These are phyloP conservation scores for Pteromalus puparum DNA, from an alignment of 1,140 invertebrate genomes.

Conservation along the genomic window DNA sequence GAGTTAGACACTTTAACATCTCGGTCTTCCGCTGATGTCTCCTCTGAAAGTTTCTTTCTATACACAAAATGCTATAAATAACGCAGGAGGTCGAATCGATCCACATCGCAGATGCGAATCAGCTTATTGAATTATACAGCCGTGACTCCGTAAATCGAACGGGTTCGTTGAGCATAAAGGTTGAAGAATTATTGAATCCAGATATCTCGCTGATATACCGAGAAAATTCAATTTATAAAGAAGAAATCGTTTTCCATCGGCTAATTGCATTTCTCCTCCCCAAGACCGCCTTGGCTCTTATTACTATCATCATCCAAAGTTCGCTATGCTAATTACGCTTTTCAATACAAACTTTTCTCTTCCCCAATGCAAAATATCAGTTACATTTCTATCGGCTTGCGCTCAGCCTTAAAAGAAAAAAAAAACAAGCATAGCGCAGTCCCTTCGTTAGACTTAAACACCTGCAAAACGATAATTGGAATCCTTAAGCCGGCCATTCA, in stretches of 20 bases:
- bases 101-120: neutral
- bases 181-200: too few species aligned
- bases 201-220: too few species aligned
- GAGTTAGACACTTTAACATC: too few species aligned
- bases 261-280: neutral
- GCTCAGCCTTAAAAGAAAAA: neutral
- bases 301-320: neutral
- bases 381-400: too few species aligned
- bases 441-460: neutral
- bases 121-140: too few species aligned
- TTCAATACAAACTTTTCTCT: neutral
- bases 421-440: neutral
- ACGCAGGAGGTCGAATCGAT: neutral
- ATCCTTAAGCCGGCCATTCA: neutral
- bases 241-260: too few species aligned
- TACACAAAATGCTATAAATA: neutral
- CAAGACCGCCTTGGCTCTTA: too few species aligned
- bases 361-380: too few species aligned
- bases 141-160: too few species aligned
- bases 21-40: neutral
- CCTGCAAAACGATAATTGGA: constrained; percentile 16
- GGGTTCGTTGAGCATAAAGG: too few species aligned
- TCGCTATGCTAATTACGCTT: neutral
- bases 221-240: too few species aligned
- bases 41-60: too few species aligned